These are phyloP conservation scores for Hypocryptadius cinnamomeus DNA, from an alignment of 2,113 vertebrate genomes.

Conservation along the genomic window DNA sequence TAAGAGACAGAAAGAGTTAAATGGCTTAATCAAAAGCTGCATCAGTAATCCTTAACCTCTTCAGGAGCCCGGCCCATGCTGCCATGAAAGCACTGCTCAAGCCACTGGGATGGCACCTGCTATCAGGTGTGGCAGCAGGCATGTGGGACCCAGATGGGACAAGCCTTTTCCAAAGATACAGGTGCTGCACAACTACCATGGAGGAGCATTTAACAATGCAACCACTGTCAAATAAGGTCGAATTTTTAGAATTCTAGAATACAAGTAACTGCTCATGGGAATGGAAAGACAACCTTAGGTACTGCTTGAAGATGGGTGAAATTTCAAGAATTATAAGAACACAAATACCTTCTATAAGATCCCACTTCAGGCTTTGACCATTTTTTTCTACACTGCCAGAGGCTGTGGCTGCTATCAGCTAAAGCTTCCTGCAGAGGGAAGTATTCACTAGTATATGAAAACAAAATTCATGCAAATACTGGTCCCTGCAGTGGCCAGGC, in stretches of 20 bases:
- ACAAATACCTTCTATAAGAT: not conserved
- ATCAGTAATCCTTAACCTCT: no score
- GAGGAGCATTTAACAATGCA: not conserved
- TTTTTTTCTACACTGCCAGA: not conserved
- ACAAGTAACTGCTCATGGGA: not conserved
- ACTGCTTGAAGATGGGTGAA: not conserved
- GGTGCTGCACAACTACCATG: not conserved
- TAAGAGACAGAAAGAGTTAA: not conserved
- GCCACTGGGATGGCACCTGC: no score
- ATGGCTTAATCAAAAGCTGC: not conserved
- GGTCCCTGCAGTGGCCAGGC: not conserved
- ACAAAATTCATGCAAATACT: not conserved
- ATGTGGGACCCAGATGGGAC: not conserved
- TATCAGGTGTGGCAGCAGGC: not conserved
- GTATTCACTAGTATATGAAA: not conserved
- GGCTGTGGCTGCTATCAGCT: not conserved
- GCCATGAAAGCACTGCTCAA: not conserved
- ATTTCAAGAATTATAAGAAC: not conserved
- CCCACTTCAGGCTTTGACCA: not conserved
- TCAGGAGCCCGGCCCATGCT: not conserved
- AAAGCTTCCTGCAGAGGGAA: conserved; percentile 50
- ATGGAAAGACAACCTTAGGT: not conserved
- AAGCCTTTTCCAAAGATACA: not conserved
- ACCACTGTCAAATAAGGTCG: not conserved
- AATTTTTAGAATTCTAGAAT: not conserved